A percentile compares a stretch with the other conserved stretches of the same genome.
Conservation (phyloP, 37 sponge, comb jelly and placozoan species). For the Aplysina aerophoba region DNA sequence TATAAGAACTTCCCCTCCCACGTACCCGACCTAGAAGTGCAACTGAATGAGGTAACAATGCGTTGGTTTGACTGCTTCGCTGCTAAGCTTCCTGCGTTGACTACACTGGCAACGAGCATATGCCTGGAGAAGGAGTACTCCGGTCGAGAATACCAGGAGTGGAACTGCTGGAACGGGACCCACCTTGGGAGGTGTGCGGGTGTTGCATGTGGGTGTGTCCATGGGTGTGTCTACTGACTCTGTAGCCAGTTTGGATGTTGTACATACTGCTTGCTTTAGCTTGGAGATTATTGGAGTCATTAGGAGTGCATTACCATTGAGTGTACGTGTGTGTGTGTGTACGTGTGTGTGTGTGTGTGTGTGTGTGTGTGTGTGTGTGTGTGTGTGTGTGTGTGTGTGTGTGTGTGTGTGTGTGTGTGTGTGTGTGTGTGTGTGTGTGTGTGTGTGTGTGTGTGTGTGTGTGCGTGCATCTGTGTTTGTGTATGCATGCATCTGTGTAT, state of each 20-base stretch:
- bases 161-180: constrained; percentile 14
- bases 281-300: no score
- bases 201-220: no score
- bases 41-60: no score
- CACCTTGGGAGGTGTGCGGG: constrained; percentile 15
- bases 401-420: not conserved
- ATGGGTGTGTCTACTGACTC: no score
- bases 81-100: no score
- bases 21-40: no score
- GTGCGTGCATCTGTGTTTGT: not conserved
- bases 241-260: no score
- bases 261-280: no score
- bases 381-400: not conserved
- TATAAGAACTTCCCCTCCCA: no score
- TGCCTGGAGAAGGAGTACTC: not conserved
- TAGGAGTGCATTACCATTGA: no score
- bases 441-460: not conserved
- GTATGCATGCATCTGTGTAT: not conserved
- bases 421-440: constrained; percentile 14
- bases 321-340: constrained; percentile 16
- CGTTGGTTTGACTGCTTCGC: no score
- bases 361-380: constrained; percentile 30
- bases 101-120: not conserved
- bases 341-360: constrained; percentile 26
- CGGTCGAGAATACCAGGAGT: not conserved